A percentile compares a stretch with the other conserved stretches of the same genome.
phyloP scores from a whole-genome alignment of 2,797 vertebrate genomes.

The Parotocinclus haroldoi region DNA sequence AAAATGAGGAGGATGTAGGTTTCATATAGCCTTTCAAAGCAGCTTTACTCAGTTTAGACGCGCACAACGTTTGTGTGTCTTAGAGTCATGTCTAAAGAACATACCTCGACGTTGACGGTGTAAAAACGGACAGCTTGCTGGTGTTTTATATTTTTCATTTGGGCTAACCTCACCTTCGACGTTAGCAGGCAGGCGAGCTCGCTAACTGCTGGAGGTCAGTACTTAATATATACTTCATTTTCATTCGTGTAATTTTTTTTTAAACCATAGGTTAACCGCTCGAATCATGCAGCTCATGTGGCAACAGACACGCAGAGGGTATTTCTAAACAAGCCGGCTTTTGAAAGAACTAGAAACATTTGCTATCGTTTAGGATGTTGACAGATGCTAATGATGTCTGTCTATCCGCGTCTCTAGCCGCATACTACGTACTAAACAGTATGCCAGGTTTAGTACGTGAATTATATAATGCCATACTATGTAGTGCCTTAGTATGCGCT shows the following conservation, averaged over 20 bases:
- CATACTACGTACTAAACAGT: too few species aligned
- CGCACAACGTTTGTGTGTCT: background rate
- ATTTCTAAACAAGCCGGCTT: background rate
- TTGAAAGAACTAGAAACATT: background rate
- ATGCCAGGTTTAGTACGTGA: too few species aligned
- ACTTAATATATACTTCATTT: background rate
- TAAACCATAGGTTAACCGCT: background rate
- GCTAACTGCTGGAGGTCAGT: constrained; percentile 42
- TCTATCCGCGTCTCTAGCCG: too few species aligned
- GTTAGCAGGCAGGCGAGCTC: background rate
- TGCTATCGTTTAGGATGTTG: constrained; percentile 19
- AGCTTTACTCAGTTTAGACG: background rate
- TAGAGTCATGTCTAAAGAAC: constrained; percentile 12
- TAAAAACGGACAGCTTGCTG: background rate
- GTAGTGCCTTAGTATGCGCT: too few species aligned
- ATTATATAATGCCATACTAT: too few species aligned
- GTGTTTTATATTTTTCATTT: background rate
- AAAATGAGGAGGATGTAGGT: constrained; percentile 2
- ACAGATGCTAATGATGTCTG: constrained; percentile 27
- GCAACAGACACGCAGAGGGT: background rate
- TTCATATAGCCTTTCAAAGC: constrained; percentile 12
- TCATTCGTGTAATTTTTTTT: background rate
- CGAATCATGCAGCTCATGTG: too few species aligned
- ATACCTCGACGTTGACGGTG: background rate
- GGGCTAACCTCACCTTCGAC: background rate